Evolutionary conservation across 2,797 vertebrate species (phyloP), one percentile per base, ranked within the genome.

Genomic region (Coranthus polyacanthus): DNA sequence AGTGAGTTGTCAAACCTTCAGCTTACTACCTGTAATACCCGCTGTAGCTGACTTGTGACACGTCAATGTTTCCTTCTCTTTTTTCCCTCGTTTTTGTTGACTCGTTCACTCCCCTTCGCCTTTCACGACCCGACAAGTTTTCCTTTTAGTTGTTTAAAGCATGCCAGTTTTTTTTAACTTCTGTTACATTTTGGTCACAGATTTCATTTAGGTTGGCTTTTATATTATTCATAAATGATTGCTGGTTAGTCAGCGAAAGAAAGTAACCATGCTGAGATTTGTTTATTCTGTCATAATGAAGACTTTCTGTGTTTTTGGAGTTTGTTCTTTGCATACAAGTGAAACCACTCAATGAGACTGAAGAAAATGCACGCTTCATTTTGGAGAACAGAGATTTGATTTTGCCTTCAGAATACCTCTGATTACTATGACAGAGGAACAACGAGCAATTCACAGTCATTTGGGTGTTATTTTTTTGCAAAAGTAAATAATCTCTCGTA

Each of bases 101-200:
- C 41, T 36, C 49, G 21, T 78, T 79, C 61, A 76, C 65, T 59
- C 66, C 60, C 49, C 67, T 47, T 75, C 51, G 71, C 45, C 47
- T 56, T 36, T 29, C 55, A 41, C 46, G 22, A 65, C 68, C 61
- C 69, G 39, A 42, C 51, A 65, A 51, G 42, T 72, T 58, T 26
- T 32, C 47, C 74, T 72, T 60, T 72, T 68, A 71, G 63, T 81
- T 77, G 68, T 83, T 45, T 68, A 69, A 74, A 83, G 81, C 78
- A 79, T 88, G 85, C 68, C 72, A 68, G 57, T 80, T 79, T 79
- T 80, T 79, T 79, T 85, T 68, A 65, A 81, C 63, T 69, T 76
- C 68, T 82, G 77, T 88, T 84, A 83, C 81, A 70, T 71, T 82
- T 71, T 64, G 66, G 79, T 91, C 88, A 84, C 84, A 50, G 51